These are phyloP conservation scores for Aphyosemion australe DNA, from an alignment of 2,113 vertebrate genomes.

Conservation along the genomic window DNA sequence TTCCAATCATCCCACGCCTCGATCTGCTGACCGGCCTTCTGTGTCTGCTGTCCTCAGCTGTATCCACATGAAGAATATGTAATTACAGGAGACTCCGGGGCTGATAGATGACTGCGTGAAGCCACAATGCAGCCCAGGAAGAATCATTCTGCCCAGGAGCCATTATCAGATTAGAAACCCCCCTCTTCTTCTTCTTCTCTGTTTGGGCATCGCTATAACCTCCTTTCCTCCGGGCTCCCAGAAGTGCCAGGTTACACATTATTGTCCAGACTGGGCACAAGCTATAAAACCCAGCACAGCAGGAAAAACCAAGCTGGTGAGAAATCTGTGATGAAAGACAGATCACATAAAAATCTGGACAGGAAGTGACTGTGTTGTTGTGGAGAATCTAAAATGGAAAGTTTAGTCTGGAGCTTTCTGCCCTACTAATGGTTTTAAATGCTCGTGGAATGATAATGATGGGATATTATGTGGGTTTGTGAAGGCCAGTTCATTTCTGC, in stretches of 20 bases:
- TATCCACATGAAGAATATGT: constrained; percentile 67
- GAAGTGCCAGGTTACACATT: constrained; percentile 54
- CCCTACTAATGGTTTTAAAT: constrained; percentile 45
- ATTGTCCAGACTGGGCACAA: constrained; percentile 29
- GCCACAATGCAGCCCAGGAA: constrained; percentile 53
- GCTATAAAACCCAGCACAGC: not conserved
- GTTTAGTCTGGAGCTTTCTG: constrained; percentile 18
- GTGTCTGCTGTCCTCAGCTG: constrained; percentile 1
- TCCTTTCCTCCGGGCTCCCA: constrained; percentile 31
- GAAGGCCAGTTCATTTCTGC: constrained; percentile 34
- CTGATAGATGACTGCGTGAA: constrained; percentile 56
- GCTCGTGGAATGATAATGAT: constrained; percentile 47
- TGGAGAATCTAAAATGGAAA: constrained; percentile 17
- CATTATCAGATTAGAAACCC: constrained; percentile 63
- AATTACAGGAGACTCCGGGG: constrained; percentile 58
- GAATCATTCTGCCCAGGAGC: constrained; percentile 49
- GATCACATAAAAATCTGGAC: not conserved
- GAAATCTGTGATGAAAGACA: not conserved
- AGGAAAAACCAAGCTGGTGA: not conserved
- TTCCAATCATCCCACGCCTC: constrained; percentile 51
- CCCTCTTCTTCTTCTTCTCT: constrained; percentile 22
- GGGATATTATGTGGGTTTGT: constrained; percentile 55
- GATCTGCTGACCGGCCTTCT: constrained; percentile 46
- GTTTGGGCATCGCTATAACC: constrained; percentile 23
- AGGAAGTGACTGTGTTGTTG: not conserved